Conservation (phyloP, 2,888 invertebrate genomes). For the Cataglyphis altisquamis region DNA sequence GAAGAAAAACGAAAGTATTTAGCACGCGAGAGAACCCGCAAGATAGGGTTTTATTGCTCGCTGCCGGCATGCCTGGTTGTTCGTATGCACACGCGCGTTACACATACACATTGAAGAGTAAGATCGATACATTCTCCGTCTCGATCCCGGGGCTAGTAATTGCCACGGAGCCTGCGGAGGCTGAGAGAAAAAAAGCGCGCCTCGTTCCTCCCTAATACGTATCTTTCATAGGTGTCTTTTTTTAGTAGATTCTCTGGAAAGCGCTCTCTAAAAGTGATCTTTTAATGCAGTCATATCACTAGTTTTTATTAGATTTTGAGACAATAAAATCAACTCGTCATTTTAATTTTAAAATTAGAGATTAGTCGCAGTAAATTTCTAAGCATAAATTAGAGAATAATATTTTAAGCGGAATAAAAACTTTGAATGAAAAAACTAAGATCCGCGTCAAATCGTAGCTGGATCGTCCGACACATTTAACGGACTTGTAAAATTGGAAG, state of each 20-base stretch:
- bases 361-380: background rate
- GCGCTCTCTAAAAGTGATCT: background rate
- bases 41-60: constrained; percentile 75
- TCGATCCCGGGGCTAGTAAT: constrained; percentile 44
- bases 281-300: constrained; percentile 8
- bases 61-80: constrained; percentile 51
- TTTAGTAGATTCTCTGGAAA: background rate
- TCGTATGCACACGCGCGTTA: constrained; percentile 30
- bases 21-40: constrained; percentile 72
- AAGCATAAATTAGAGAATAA: background rate
- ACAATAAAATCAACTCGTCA: background rate
- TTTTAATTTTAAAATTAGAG: background rate
- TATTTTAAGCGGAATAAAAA: constrained; percentile 6
- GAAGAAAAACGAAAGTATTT: constrained; percentile 83
- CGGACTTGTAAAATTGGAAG: constrained; percentile 37
- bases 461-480: constrained; percentile 30
- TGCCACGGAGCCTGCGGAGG: constrained; percentile 52
- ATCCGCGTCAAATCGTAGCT: constrained; percentile 30
- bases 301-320: constrained; percentile 2
- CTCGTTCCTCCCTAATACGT: constrained; percentile 19
- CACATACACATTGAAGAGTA: constrained; percentile 36
- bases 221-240: constrained; percentile 1
- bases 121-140: constrained; percentile 55
- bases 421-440: constrained; percentile 17
- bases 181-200: constrained; percentile 26